Conservation (phyloP, 1,140 invertebrate species). For the Streblospio benedicti region DNA sequence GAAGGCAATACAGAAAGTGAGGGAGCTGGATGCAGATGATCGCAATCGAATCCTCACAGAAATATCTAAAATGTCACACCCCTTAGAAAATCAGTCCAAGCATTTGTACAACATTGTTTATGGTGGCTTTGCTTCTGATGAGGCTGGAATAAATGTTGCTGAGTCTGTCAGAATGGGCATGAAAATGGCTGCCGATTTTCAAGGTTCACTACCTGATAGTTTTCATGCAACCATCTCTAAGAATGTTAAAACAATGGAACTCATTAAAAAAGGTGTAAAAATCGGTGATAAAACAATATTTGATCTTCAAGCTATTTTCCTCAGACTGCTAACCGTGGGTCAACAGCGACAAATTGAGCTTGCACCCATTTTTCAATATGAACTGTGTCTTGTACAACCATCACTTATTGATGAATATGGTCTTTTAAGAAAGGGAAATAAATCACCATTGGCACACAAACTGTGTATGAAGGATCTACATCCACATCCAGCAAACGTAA, state of each 20-base stretch:
- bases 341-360: constrained; percentile 3
- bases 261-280: neutral
- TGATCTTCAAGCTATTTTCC: constrained; percentile 1
- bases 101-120: neutral
- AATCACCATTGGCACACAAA: neutral
- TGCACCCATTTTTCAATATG: neutral
- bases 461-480: neutral
- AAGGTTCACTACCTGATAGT: neutral
- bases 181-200: neutral
- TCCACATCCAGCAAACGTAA: neutral
- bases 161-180: neutral
- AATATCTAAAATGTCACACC: neutral
- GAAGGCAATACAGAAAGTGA: too few relatives aligned
- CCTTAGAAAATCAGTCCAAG: neutral
- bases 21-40: too few relatives aligned
- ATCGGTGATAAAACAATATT: neutral
- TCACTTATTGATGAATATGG: constrained; percentile 1
- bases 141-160: neutral
- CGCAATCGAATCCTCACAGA: too few relatives aligned
- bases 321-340: neutral
- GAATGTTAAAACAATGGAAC: neutral
- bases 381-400: neutral
- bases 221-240: neutral
- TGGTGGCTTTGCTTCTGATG: neutral
- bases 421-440: neutral